Conservation (phyloP, 2,888 invertebrate species). For the Pelosia muscerda region DNA sequence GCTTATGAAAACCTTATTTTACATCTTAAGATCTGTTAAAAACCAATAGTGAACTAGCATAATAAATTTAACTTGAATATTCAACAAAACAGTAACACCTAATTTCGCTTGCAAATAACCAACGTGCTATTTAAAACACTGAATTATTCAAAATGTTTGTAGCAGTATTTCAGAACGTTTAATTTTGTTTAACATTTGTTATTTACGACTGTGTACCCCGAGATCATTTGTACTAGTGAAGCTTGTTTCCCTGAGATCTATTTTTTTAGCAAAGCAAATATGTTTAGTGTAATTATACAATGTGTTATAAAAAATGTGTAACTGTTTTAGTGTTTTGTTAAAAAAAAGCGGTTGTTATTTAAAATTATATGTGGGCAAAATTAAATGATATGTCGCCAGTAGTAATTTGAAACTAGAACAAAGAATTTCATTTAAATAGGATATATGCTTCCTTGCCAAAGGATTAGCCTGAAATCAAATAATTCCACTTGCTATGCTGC, state of each 20-base stretch:
- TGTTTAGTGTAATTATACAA: background rate
- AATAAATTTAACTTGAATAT: conserved; percentile 43
- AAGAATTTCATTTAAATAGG: too few relatives aligned
- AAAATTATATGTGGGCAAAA: too few relatives aligned
- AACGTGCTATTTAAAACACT: conserved; percentile 33
- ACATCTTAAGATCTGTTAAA: conserved; percentile 14
- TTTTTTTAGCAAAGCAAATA: background rate
- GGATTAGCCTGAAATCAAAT: too few relatives aligned
- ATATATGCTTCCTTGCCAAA: too few relatives aligned
- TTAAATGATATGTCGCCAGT: too few relatives aligned
- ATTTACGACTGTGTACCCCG: background rate
- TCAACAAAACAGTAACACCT: conserved; percentile 41
- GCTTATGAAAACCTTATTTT: conserved; percentile 3
- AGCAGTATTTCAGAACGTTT: conserved; percentile 23
- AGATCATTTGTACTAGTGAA: background rate
- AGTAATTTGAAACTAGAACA: too few relatives aligned
- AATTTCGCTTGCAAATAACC: conserved; percentile 50
- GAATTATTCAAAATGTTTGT: conserved; percentile 46
- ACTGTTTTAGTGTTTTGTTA: background rate
- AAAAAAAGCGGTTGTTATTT: too few relatives aligned
- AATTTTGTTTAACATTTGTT: conserved; percentile 21
- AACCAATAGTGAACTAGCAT: conserved; percentile 25
- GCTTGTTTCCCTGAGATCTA: background rate
- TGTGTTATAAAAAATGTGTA: background rate
- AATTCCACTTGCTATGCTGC: too few relatives aligned